Evolutionary conservation across 2,113 vertebrate species (phyloP).

Genomic region (Anarhynchus alexandrinus): DNA sequence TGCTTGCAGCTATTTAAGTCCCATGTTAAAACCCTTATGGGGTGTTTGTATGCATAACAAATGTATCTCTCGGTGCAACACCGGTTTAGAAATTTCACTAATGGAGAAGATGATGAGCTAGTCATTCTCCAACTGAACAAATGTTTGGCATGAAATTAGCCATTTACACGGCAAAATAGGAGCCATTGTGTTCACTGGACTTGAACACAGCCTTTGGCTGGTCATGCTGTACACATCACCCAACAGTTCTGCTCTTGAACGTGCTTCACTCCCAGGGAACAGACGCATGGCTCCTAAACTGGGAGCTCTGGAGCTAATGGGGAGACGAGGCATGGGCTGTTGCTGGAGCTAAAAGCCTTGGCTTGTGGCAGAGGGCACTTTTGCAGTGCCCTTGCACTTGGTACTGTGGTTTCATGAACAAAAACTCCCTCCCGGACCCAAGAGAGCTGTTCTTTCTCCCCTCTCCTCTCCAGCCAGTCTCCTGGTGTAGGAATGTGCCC

Average conservation of each 20-base stretch:
- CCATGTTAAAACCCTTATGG: neutral
- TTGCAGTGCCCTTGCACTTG: neutral
- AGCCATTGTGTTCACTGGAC: slow-evolving; percentile 9
- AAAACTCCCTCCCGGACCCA: neutral
- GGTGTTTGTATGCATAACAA: neutral
- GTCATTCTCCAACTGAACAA: neutral
- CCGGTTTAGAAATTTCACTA: neutral
- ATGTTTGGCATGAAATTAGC: slow-evolving; percentile 16
- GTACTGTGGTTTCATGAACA: neutral
- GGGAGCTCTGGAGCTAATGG: neutral
- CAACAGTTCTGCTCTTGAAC: neutral
- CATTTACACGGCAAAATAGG: neutral
- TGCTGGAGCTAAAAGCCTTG: neutral
- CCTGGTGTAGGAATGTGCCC: neutral
- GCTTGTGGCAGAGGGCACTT: neutral
- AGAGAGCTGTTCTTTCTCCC: neutral
- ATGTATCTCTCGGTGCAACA: neutral
- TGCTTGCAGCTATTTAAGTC: slow-evolving; percentile 6
- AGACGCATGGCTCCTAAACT: neutral
- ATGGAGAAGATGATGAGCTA: slow-evolving; percentile 21
- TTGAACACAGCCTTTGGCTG: slow-evolving; percentile 20
- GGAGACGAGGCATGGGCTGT: neutral
- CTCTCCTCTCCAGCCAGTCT: neutral
- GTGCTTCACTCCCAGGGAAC: neutral
- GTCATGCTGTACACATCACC: neutral